Evolutionary conservation across 2,888 invertebrate species (phyloP), one percentile per base, ranked within the genome.

Genomic region (Ormyrus nitidulus): DNA sequence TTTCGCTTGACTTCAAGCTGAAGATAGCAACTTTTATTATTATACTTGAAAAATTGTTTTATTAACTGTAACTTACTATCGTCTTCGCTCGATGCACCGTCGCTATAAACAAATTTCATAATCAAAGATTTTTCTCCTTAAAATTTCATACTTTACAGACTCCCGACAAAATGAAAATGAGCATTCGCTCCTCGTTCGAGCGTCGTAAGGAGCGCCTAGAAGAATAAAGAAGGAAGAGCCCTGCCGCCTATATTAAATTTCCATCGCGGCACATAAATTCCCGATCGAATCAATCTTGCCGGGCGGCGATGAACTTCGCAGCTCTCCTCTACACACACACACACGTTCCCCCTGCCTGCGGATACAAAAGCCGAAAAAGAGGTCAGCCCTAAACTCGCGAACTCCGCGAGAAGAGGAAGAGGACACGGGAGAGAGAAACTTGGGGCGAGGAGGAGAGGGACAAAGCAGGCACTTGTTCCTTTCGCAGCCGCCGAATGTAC

Each of bases 331-430:
- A 48, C 53, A 48, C 11, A 6, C 53, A 48, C 11, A 6, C 11
- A 76, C 19, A 34, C 34, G 4, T 64, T 10, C 54, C n/a, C 61
- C 62, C 44, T n/a, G 59, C n/a, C 61, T 53, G 51, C 34, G 53
- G 58, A 65, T 9, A 66, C 65, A 74, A 78, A 78, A 62, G 73
- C 68, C 73, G 62, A 74, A 75, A 80, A 80, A n/a, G 70, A 71
- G 75, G 75, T 75, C 75, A 75, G 49, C 61, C 44, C 34, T 59
- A 71, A 68, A 69, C 56, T 66, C 44, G 68, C 72, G 10, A 72
- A 66, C 59, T 78, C 65, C 53, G 64, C n/a, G 48, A 13, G 56
- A 51, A 11, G 48, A 64, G 49, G 51, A 70, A 68, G 58, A 70
- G 10, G 48, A 62, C 7, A 53, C 6, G 9, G 13, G 2, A 76